phyloP scores from a whole-genome alignment of 2,888 invertebrate genomes.

The Barypeithes pellucidus region DNA sequence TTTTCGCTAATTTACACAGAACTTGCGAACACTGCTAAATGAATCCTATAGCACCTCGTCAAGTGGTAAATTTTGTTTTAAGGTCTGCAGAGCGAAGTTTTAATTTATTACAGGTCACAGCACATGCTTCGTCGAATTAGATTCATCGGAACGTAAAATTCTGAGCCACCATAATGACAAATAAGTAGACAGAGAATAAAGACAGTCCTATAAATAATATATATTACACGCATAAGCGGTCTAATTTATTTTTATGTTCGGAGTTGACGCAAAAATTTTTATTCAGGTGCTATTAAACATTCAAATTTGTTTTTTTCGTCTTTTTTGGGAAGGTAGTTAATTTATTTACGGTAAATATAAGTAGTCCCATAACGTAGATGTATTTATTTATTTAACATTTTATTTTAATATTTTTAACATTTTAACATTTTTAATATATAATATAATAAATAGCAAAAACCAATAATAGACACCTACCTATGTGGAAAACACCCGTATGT shows the following conservation, averaged over 20 bases:
- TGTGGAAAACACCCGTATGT: too few species aligned
- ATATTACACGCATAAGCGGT: not conserved
- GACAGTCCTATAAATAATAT: slow-evolving; percentile 21
- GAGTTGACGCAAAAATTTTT: too few species aligned
- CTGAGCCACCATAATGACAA: slow-evolving; percentile 24
- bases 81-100: not conserved
- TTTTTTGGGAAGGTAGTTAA: too few species aligned
- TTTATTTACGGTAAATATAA: too few species aligned
- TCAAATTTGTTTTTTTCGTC: too few species aligned
- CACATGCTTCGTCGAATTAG: slow-evolving; percentile 13
- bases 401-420: too few species aligned
- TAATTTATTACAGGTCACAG: slow-evolving; percentile 25
- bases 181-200: slow-evolving; percentile 2
- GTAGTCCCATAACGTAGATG: too few species aligned
- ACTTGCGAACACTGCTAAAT: not conserved
- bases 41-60: not conserved
- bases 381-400: too few species aligned
- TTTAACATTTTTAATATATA: too few species aligned
- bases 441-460: too few species aligned
- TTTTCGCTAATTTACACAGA: not conserved
- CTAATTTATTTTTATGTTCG: not conserved
- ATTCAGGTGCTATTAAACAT: too few species aligned
- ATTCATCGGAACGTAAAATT: slow-evolving; percentile 32
- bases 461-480: too few species aligned
- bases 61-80: slow-evolving; percentile 12